Evolutionary conservation across 30 jellyfish, hydroid and myxozoan genomes (phyloP).

Genomic region (Phacellophora camtschatica): DNA sequence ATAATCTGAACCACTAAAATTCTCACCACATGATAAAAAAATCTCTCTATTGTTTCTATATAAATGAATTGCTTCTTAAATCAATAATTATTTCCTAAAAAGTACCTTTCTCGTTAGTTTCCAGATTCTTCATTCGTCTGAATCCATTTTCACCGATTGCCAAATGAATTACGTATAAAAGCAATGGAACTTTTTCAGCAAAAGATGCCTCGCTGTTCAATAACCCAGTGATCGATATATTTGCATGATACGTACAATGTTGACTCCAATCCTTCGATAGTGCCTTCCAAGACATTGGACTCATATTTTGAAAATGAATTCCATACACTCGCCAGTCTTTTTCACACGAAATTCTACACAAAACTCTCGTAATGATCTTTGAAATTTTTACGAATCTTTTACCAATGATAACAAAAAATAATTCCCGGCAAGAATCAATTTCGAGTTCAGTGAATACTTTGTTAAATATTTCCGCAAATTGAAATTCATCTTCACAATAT

Average conservation of each 20-base stretch:
- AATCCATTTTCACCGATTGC: conserved; percentile 87
- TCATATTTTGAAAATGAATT: conserved; percentile 44
- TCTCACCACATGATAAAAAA: no score
- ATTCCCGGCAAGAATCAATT: conserved; percentile 3
- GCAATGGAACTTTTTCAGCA: conserved; percentile 45
- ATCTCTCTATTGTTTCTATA: no score
- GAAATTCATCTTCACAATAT: neutral
- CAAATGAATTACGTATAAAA: conserved; percentile 67
- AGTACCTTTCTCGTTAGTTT: neutral
- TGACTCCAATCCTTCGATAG: no score
- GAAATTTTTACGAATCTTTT: neutral
- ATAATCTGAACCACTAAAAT: no score
- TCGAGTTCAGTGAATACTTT: neutral
- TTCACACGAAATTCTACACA: neutral
- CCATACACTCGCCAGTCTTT: conserved; percentile 27
- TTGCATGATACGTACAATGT: no score
- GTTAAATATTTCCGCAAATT: neutral
- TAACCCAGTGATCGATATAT: conserved; percentile 61
- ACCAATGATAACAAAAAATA: conserved; percentile 42
- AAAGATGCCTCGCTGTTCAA: conserved; percentile 9
- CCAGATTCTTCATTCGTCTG: conserved; percentile 8
- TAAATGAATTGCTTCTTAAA: no score
- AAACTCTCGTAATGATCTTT: neutral
- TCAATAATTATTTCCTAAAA: no score
- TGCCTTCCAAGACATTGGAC: conserved; percentile 19